Evolutionary conservation across 2,797 vertebrate genomes (phyloP).

Genomic region (Austrolebias charrua): DNA sequence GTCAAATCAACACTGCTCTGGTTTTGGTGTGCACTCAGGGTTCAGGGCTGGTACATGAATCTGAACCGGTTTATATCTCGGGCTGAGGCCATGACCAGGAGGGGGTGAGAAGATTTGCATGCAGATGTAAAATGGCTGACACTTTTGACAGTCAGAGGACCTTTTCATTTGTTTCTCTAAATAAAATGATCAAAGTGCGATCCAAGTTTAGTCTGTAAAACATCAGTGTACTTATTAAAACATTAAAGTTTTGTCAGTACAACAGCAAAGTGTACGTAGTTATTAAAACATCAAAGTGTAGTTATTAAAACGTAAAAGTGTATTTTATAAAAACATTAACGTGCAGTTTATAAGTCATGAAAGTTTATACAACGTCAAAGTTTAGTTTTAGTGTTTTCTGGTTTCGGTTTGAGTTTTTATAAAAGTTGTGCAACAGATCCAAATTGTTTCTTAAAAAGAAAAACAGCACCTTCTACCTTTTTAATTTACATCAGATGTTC

Average conservation of each 20-base stretch:
- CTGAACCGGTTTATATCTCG: conserved; percentile 43
- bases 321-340: too few relatives aligned
- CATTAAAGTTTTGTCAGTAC: too few relatives aligned
- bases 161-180: conserved; percentile 5
- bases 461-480: not conserved
- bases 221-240: too few relatives aligned
- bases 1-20: conserved; percentile 45
- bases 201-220: too few relatives aligned
- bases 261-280: too few relatives aligned
- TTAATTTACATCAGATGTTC: not conserved
- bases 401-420: not conserved
- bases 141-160: conserved; percentile 74
- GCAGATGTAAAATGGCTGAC: conserved; percentile 79
- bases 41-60: conserved; percentile 53
- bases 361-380: not conserved
- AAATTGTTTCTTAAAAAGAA: conserved; percentile 17
- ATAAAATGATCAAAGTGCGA: not conserved
- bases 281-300: too few relatives aligned
- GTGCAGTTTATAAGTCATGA: too few relatives aligned
- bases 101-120: conserved; percentile 64
- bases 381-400: not conserved
- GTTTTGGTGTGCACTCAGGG: conserved; percentile 34
- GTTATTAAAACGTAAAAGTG: too few relatives aligned
- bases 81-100: conserved; percentile 62
- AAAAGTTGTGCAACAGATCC: not conserved